Base-by-base conservation (phyloP, 92 coral and sea anemone genomes). In the Umimayanthus chanpuru region DNA sequence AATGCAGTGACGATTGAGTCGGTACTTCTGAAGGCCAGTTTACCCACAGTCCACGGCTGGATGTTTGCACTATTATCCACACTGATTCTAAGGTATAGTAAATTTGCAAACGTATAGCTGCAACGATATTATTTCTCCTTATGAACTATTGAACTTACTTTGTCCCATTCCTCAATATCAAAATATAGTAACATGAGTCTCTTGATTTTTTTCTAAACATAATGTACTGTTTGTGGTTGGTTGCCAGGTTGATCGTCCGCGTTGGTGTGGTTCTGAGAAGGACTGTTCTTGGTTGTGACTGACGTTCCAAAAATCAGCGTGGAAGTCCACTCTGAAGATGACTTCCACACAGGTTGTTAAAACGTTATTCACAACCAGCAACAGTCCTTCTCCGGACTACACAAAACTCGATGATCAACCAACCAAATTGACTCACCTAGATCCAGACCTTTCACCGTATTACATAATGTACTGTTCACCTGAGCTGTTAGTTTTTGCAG, bases 1-100 rank as follows among this genome's bases (percentile, higher is more conserved):
- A 91, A 81, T 71, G 87, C 89, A 47, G 91, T 94, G 83, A 85
- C 92, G 38, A 47, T 94, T 23, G 97, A 94, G 82, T 81, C 94
- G 73, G 94, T 94, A 15, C 86, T 94, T 76, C 76, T 94, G 67
- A 90, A 86, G 66, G 91, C 93, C 30, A 90, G 92, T 90, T 43
- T 94, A 67, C 92, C 93, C 7, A 85, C 89, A 84, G 73, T 94
- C 49, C 97, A 94, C 88, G 68, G 72, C 32, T 90, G 88, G 73
- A 86, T 81, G 65, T 70, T 87, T 10, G 64, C 44, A 16, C 44
- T 81, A 18, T 85, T 90, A 16, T 88, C 77, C 29, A 75, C 73
- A 10, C 9, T 90, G n/a, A 81, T 90, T 73, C 67, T 61, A 73
- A 90, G 90, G 92, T 90, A 76, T 86, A 16, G 41, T 68, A 72